Percentiles rank a stretch among this genome's conserved stretches.
Conservation (phyloP, 2,113 vertebrate genomes). For the Lichenostomus cassidix region DNA sequence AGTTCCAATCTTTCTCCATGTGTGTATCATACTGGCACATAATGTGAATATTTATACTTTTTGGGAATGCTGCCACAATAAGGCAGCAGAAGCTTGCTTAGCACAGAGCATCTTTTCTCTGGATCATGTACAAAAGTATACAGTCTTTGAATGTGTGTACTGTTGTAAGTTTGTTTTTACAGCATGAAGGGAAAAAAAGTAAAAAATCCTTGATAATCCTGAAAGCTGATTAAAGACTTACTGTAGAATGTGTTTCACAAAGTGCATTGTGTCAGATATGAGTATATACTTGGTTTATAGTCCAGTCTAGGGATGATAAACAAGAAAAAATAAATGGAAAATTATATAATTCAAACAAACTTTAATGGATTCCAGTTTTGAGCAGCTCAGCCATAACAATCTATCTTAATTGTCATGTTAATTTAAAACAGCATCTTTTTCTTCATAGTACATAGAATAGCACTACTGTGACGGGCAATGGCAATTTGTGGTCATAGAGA, state of each 20-base stretch:
- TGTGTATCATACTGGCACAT: not conserved
- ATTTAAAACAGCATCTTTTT: not conserved
- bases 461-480: not conserved
- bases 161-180: not conserved
- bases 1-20: not conserved
- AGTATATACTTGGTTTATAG: not conserved
- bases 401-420: not conserved
- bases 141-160: not conserved
- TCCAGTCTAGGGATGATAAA: not conserved
- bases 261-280: not conserved
- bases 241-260: not conserved
- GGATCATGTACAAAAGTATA: not conserved
- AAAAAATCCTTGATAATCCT: not conserved
- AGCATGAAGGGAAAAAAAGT: not conserved
- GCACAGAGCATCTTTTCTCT: not conserved
- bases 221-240: not conserved
- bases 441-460: not conserved
- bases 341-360: not conserved
- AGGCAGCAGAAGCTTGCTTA: not conserved
- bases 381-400: not conserved
- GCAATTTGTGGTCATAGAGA: not conserved
- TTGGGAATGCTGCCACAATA: not conserved
- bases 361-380: not conserved
- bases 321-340: not conserved
- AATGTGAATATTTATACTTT: not conserved